phyloP scores from a whole-genome alignment of 2,888 invertebrate genomes.

The Cosmopolites sordidus region DNA sequence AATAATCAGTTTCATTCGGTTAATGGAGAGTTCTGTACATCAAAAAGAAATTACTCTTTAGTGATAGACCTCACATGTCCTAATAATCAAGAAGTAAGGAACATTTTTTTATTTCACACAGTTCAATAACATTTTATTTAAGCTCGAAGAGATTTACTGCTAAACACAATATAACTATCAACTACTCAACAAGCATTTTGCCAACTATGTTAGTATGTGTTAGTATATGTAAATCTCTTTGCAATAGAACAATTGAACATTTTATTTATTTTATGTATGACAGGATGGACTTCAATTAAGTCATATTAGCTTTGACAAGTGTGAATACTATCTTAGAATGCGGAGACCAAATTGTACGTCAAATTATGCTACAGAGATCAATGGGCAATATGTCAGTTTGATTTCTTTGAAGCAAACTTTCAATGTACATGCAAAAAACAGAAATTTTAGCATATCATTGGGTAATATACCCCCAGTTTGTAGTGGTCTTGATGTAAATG shows the following conservation, averaged over 20 bases:
- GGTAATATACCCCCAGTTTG: constrained; percentile 15
- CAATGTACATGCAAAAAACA: constrained; percentile 4
- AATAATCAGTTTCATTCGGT: neutral
- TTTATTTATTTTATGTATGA: no score
- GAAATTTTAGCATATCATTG: constrained; percentile 24
- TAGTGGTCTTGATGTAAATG: constrained; percentile 2
- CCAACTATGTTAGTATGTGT: no score
- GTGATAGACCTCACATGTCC: neutral
- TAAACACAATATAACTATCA: no score
- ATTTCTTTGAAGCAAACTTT: constrained; percentile 15
- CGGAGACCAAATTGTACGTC: constrained; percentile 7
- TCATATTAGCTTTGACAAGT: constrained; percentile 3
- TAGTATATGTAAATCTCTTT: no score
- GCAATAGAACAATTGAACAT: no score
- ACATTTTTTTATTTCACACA: neutral
- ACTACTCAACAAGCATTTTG: no score
- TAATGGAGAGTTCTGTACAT: neutral
- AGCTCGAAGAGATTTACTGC: no score
- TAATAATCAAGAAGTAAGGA: constrained; percentile 2
- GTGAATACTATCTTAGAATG: constrained; percentile 17
- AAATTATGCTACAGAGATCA: constrained; percentile 12
- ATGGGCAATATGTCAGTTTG: constrained; percentile 18
- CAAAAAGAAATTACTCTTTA: constrained; percentile 1
- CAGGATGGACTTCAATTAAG: no score
- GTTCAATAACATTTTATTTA: no score